Percentiles rank a stretch among this genome's conserved stretches.
Evolutionary conservation across 1,140 invertebrate species (phyloP).

Genomic region (Apis laboriosa): DNA sequence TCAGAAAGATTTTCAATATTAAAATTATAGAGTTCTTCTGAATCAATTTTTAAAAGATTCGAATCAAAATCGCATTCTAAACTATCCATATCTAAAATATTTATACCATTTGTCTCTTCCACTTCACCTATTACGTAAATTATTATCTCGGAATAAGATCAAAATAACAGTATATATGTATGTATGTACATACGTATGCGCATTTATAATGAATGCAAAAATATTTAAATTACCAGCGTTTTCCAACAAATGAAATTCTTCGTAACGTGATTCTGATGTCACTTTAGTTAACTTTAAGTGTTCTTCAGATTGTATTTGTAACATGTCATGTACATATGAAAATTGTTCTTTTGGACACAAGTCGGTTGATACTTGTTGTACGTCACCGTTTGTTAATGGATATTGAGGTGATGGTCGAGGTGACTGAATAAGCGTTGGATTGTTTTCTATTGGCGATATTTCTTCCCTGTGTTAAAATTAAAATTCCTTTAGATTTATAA

Average conservation of each 20-base stretch:
- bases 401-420: slow-evolving; percentile 48
- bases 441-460: slow-evolving; percentile 69
- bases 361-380: slow-evolving; percentile 30
- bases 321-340: slow-evolving; percentile 34
- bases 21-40: slow-evolving; percentile 62
- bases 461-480: slow-evolving; percentile 52
- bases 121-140: slow-evolving; percentile 16
- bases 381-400: slow-evolving; percentile 36
- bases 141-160: background rate
- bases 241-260: slow-evolving; percentile 42
- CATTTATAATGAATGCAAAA: background rate
- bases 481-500: background rate
- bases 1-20: slow-evolving; percentile 56
- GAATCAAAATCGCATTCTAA: slow-evolving; percentile 63
- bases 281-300: slow-evolving; percentile 52
- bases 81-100: slow-evolving; percentile 64
- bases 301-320: slow-evolving; percentile 24
- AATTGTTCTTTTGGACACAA: slow-evolving; percentile 46
- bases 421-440: slow-evolving; percentile 46
- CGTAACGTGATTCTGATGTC: slow-evolving; percentile 29
- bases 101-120: slow-evolving; percentile 32
- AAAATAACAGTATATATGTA: background rate
- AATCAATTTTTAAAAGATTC: slow-evolving; percentile 57
- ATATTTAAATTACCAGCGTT: slow-evolving; percentile 38
- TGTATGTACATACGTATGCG: too few relatives aligned